Percentiles rank a stretch among this genome's conserved stretches.
Conservation (phyloP, 2,113 vertebrate genomes). For the Reinhardtius hippoglossoides region DNA sequence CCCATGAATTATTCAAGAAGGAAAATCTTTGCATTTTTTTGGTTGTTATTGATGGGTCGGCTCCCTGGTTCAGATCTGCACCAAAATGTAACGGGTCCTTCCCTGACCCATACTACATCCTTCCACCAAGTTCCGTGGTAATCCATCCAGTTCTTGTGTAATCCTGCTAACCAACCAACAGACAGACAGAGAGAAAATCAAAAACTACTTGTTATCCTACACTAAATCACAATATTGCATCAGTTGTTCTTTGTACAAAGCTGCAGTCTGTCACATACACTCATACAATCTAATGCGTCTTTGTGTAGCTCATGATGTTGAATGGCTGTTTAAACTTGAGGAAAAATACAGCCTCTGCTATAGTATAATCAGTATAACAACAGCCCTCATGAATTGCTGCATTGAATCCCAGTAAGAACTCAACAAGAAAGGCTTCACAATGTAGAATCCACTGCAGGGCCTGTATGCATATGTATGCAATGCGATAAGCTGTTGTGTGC, state of each 20-base stretch:
- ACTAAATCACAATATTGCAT: background rate
- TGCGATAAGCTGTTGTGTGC: background rate
- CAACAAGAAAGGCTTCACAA: background rate
- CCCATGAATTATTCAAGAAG: no score
- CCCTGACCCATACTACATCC: no score
- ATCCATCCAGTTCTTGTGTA: no score
- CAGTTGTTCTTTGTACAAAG: background rate
- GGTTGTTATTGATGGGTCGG: no score
- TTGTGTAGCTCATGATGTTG: background rate
- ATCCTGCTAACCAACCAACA: background rate
- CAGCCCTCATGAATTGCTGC: background rate
- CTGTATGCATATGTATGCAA: conserved; percentile 1
- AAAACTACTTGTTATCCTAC: background rate
- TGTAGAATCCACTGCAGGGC: background rate
- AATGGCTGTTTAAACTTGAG: background rate
- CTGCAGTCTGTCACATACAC: background rate
- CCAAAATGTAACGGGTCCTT: no score
- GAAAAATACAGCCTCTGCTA: background rate
- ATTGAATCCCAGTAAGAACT: background rate
- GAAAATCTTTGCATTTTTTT: no score
- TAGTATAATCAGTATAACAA: background rate
- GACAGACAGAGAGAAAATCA: background rate
- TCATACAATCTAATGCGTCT: background rate
- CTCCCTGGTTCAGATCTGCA: no score
- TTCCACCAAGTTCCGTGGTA: no score